phyloP scores from a whole-genome alignment of 2,113 vertebrate species.

The Forbesichthys papilliferus region DNA sequence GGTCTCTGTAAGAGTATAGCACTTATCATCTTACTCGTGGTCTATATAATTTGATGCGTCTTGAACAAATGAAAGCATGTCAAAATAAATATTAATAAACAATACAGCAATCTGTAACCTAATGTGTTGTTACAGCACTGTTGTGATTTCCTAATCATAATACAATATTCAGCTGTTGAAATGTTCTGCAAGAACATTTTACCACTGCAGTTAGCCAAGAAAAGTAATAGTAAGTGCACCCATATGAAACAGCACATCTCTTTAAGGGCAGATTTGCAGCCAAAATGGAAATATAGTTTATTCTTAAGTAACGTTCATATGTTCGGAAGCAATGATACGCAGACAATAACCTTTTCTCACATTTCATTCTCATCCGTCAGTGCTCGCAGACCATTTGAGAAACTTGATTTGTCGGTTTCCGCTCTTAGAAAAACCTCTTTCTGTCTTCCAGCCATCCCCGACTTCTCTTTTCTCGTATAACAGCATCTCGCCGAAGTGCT shows the following conservation, averaged over 20 bases:
- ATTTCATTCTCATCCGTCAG: background rate
- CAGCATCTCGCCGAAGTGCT: conserved; percentile 1
- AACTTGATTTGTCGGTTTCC: background rate
- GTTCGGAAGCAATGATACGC: background rate
- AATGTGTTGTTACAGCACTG: background rate
- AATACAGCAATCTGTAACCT: background rate
- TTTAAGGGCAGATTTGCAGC: background rate
- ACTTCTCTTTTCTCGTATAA: background rate
- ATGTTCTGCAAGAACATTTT: background rate
- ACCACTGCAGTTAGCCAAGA: background rate
- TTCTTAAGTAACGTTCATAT: background rate
- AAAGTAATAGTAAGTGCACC: background rate
- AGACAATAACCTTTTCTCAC: conserved; percentile 7
- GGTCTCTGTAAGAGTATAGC: too few relatives aligned
- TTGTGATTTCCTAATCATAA: conserved; percentile 17
- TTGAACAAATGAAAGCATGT: conserved; percentile 13
- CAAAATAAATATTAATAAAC: conserved; percentile 8
- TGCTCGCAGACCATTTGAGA: background rate
- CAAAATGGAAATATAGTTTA: background rate
- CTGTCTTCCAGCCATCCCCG: background rate
- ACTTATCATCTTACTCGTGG: conserved; percentile 6
- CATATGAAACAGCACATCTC: background rate
- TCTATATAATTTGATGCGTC: conserved; percentile 13
- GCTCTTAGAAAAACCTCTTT: background rate
- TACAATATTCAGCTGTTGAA: background rate